Base-by-base conservation (phyloP, 2,113 vertebrate genomes). In the Mustela nigripes region DNA sequence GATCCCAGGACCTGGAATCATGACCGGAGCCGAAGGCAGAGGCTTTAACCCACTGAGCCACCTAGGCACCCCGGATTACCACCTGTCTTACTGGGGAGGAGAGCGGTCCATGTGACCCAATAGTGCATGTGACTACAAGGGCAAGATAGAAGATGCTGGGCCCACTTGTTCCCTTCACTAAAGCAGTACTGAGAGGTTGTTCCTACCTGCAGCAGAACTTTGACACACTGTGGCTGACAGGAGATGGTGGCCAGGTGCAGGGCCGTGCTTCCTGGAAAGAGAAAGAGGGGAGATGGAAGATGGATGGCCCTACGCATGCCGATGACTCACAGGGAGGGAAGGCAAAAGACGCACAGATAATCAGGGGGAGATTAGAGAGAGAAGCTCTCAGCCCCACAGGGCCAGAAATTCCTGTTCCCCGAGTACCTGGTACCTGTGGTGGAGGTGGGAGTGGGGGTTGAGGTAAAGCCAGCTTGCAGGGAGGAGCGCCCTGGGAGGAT, bases 151-250 rank as follows among this genome's bases (percentile, higher is more conserved):
- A 71, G 9, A 45, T n/a, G 69, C 62, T 39, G 62, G 36, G 11
- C 21, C 48, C 24, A 7, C 39, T 65, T 74, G 50, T 33, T 48
- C 24, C 76, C 82, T 83, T 74, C 39, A 5, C 4, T 36, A n/a
- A n/a, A 16, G 26, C 56, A 42, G 19, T 15, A 69, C 22, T 18
- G 4, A 48, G 62, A 22, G 62, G 48, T 48, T 56, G 33, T 50
- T 83, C 26, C 93, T 91, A 99, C 99, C 98, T 99, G 99, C 81
- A 99, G 98, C 65, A 99, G 98, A 58, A 99, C 98, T 96, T 99
- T 99, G 65, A 99, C 99, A 0, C 99, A 99, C 81, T 99, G 99
- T 9, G 99, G 99, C 90, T 99, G 99, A 96, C 99, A 99, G 87
- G 98, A 97, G 74, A 99, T 99, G 97, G 98, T 98, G 79, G 99